Evolutionary conservation across 2,113 vertebrate species (phyloP).

Genomic region (Dasyurus viverrinus): DNA sequence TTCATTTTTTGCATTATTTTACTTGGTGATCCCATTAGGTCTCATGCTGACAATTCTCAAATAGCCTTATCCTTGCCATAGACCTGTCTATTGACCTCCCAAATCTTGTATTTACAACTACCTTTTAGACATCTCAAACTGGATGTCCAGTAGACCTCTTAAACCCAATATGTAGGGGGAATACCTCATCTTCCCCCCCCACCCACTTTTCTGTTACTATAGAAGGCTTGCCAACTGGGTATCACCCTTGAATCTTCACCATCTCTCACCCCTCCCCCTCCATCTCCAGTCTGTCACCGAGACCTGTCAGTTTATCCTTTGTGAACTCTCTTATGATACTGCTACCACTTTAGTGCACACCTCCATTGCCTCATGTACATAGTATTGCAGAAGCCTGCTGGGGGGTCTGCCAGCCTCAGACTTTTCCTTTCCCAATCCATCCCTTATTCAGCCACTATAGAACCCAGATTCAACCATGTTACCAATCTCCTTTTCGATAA

Average conservation of each 20-base stretch:
- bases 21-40: neutral
- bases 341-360: no score
- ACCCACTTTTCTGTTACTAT: neutral
- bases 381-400: no score
- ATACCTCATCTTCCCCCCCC: neutral
- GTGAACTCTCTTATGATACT: neutral
- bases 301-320: neutral
- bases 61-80: neutral
- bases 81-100: neutral
- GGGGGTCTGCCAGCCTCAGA: no score
- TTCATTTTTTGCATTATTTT: neutral
- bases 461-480: no score
- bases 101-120: neutral
- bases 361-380: no score
- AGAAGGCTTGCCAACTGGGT: neutral
- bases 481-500: no score
- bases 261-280: neutral
- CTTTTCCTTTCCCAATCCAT: no score
- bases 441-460: no score
- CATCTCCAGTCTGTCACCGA: no score
- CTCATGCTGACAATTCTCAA: neutral
- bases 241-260: neutral
- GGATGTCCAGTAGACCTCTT: neutral
- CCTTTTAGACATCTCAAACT: neutral
- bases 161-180: neutral